phyloP scores from a whole-genome alignment of 2,113 vertebrate species.

The Paramormyrops kingsleyae region DNA sequence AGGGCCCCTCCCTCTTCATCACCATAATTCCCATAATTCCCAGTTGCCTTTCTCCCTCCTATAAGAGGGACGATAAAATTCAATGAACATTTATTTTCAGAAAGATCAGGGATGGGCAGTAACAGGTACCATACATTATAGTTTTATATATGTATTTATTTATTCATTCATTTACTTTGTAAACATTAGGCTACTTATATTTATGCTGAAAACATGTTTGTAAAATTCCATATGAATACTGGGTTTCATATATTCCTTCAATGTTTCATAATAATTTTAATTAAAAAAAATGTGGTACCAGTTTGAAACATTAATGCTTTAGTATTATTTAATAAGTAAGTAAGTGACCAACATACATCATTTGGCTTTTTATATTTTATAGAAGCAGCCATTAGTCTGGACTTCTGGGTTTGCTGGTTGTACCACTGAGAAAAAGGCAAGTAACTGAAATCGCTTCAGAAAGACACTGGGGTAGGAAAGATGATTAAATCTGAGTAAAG shows the following conservation, averaged over 20 bases:
- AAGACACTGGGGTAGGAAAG: neutral
- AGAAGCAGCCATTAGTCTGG: neutral
- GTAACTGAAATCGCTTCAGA: neutral
- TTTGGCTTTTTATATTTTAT: neutral
- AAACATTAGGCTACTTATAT: neutral
- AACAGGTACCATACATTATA: neutral
- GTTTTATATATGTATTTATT: neutral
- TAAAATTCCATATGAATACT: neutral
- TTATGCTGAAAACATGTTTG: neutral
- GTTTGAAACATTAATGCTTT: neutral
- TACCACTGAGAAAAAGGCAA: neutral
- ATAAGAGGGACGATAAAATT: neutral
- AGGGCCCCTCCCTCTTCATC: neutral
- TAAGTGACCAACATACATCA: neutral
- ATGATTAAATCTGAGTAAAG: neutral
- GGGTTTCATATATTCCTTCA: neutral
- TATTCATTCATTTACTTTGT: neutral
- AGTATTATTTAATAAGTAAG: neutral
- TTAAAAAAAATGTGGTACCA: neutral
- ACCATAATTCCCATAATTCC: too few relatives aligned
- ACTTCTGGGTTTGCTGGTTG: neutral
- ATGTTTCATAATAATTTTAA: neutral
- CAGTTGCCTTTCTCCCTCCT: neutral
- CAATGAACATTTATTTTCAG: neutral
- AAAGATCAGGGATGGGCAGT: neutral